Conservation (phyloP, 2,113 vertebrate species). For the Pachypanchax playfairii region DNA sequence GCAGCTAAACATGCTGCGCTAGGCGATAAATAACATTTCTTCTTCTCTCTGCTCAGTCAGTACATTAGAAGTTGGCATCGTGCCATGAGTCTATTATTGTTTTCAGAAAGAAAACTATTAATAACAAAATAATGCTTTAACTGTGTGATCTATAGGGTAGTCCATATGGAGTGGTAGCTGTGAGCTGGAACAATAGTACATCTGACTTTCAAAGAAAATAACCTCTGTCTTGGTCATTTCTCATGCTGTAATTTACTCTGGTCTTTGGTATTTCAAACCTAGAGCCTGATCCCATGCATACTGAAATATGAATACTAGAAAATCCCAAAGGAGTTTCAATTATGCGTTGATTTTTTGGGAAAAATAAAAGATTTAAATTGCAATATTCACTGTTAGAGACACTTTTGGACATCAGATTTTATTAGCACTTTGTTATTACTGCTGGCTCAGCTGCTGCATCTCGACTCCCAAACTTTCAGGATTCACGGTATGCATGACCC, state of each 20-base stretch:
- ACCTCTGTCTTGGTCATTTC: conserved; percentile 37
- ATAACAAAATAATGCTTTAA: conserved; percentile 21
- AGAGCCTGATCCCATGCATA: conserved; percentile 14
- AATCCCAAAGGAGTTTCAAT: conserved; percentile 49
- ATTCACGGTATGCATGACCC: conserved; percentile 39
- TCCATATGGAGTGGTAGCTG: conserved; percentile 6
- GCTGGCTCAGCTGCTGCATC: conserved; percentile 6
- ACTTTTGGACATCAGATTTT: conserved; percentile 42
- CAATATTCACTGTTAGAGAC: conserved; percentile 52
- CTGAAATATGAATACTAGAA: conserved; percentile 54
- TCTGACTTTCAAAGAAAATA: conserved; percentile 40
- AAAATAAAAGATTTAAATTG: conserved; percentile 56
- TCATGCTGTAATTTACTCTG: conserved; percentile 55
- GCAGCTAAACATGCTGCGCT: neutral
- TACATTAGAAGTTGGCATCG: conserved; percentile 14
- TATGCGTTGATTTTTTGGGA: conserved; percentile 39
- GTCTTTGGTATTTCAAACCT: conserved; percentile 39
- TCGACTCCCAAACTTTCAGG: conserved; percentile 22
- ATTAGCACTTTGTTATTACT: conserved; percentile 40
- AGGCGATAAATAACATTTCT: conserved; percentile 25
- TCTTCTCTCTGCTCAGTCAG: neutral
- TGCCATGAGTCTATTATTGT: conserved; percentile 41
- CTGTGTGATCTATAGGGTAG: conserved; percentile 46
- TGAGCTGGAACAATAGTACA: conserved; percentile 31
- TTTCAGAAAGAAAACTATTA: conserved; percentile 42